A percentile compares a stretch with the other conserved stretches of the same genome.
phyloP scores from a whole-genome alignment of 1,140 invertebrate genomes.

The Drosophila jambulina region DNA sequence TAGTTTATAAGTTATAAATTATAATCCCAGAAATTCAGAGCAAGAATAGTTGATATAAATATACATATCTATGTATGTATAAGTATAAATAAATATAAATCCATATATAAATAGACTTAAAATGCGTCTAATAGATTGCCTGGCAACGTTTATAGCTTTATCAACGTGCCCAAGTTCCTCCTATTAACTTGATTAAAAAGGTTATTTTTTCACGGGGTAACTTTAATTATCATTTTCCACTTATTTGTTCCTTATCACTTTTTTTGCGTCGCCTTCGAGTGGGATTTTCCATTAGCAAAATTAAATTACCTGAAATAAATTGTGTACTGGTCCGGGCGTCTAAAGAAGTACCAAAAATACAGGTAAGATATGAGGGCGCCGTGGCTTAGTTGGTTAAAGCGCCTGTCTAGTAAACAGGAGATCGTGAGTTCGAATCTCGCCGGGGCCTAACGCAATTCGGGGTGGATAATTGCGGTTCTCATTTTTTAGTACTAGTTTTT shows the following conservation, averaged over 20 bases:
- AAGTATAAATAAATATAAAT: neutral
- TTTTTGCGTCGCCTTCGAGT: neutral
- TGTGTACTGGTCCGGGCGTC: neutral
- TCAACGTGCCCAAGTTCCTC: neutral
- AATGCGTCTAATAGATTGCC: neutral
- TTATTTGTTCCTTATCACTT: constrained; percentile 4
- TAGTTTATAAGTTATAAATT: too few relatives aligned
- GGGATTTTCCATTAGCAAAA: constrained; percentile 13
- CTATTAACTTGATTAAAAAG: neutral
- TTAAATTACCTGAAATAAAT: constrained; percentile 29
- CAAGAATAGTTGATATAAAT: neutral
- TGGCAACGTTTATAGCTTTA: neutral
- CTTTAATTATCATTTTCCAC: constrained; percentile 7
- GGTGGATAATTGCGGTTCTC: too few relatives aligned
- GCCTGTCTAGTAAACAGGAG: constrained; percentile 88
- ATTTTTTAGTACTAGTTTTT: neutral
- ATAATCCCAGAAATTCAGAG: neutral
- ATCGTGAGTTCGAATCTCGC: constrained; percentile 88
- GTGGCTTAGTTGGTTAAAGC: constrained; percentile 88
- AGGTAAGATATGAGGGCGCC: constrained; percentile 77
- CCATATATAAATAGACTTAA: constrained; percentile 2
- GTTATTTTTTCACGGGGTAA: neutral
- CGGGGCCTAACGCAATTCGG: constrained; percentile 83
- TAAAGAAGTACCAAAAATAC: neutral
- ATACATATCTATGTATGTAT: too few relatives aligned